Conservation (phyloP, 2,888 invertebrate species). For the Chironomus tentans region DNA sequence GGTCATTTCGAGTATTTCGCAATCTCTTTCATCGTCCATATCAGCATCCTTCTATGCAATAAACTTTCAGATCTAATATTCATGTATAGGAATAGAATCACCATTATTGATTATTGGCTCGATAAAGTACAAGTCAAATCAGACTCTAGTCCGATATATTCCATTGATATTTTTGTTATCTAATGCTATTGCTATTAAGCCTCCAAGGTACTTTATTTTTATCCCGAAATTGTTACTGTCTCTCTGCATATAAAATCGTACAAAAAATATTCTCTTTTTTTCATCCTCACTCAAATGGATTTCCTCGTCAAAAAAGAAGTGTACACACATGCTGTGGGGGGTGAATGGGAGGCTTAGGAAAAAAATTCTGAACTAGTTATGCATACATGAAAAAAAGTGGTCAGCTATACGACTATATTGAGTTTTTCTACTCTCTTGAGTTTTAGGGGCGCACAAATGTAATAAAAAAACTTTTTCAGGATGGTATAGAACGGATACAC, state of each 20-base stretch:
- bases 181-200: slow-evolving; percentile 12
- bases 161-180: background rate
- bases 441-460: background rate
- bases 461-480: background rate
- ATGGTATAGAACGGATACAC: background rate
- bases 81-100: background rate
- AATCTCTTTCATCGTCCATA: no score
- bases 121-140: slow-evolving; percentile 9
- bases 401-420: background rate
- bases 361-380: background rate
- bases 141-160: background rate
- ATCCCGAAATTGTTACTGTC: slow-evolving; percentile 1
- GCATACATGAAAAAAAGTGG: background rate
- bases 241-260: background rate
- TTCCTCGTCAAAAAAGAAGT: background rate
- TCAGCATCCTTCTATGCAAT: background rate
- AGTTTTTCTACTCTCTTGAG: background rate
- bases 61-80: background rate
- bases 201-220: slow-evolving; percentile 15
- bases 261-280: background rate
- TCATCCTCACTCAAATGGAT: slow-evolving; percentile 11
- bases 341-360: background rate
- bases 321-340: background rate
- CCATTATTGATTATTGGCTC: slow-evolving; percentile 18
- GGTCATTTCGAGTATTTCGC: background rate